These are phyloP conservation scores for Triplophysa rosa DNA, from an alignment of 2,113 vertebrate species.

Conservation along the genomic window DNA sequence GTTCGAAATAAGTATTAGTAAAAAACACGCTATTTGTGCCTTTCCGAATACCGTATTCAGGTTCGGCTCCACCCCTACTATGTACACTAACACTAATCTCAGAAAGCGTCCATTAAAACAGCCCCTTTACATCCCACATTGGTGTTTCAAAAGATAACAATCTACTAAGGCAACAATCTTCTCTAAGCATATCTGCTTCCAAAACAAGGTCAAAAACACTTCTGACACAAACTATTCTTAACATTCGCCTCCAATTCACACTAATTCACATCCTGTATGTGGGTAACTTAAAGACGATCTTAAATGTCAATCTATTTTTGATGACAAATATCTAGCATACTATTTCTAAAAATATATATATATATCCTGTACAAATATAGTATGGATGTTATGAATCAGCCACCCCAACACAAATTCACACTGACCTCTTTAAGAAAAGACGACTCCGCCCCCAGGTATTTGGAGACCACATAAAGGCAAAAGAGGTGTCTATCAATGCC, in stretches of 20 bases:
- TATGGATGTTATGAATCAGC: neutral
- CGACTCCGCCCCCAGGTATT: slow-evolving; percentile 79
- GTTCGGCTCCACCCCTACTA: too few species aligned
- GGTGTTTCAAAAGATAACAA: neutral
- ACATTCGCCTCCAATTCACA: too few species aligned
- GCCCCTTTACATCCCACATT: neutral
- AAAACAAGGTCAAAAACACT: too few species aligned
- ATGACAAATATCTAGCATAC: too few species aligned
- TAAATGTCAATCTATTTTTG: too few species aligned
- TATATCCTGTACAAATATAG: neutral
- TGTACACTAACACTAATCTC: too few species aligned
- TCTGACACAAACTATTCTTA: too few species aligned
- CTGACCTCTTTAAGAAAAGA: slow-evolving; percentile 79
- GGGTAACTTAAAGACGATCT: neutral
- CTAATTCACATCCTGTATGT: neutral
- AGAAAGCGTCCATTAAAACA: neutral
- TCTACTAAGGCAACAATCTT: neutral
- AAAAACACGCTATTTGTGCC: too few species aligned
- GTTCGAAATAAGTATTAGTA: too few species aligned
- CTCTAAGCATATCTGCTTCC: too few species aligned
- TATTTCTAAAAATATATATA: too few species aligned
- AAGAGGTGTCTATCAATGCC: slow-evolving; percentile 87
- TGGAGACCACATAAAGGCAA: slow-evolving; percentile 82
- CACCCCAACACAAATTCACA: neutral
- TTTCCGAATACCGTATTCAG: too few species aligned